Evolutionary conservation across 1,140 invertebrate genomes (phyloP).

Genomic region (Daktulosphaira vitifoliae): DNA sequence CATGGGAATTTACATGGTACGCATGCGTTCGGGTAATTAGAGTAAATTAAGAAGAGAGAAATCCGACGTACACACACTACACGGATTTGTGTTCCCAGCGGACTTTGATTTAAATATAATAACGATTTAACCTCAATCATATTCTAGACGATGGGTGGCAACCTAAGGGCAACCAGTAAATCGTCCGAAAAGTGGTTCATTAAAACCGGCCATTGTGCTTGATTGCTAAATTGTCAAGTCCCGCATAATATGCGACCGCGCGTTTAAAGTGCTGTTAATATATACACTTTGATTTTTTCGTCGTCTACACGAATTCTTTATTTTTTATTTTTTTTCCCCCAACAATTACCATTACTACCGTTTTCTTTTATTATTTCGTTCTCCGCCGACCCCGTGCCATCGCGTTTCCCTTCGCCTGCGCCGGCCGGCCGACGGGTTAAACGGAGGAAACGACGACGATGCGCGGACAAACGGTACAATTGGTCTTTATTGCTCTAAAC

Average conservation of each 20-base stretch:
- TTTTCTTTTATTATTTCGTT: slow-evolving; percentile 30
- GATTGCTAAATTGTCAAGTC: slow-evolving; percentile 33
- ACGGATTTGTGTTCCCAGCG: no score
- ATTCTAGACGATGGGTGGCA: background rate
- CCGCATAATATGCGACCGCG: background rate
- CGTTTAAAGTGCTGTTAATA: slow-evolving; percentile 31
- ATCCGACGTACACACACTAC: no score
- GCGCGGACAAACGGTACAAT: slow-evolving; percentile 20
- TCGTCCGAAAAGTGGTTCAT: slow-evolving; percentile 32
- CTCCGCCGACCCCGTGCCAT: no score
- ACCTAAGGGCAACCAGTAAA: slow-evolving; percentile 23
- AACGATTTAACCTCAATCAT: slow-evolving; percentile 28
- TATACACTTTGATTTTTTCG: slow-evolving; percentile 9
- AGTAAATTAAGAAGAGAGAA: no score
- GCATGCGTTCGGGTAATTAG: no score
- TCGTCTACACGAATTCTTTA: slow-evolving; percentile 29
- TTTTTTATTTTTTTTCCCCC: slow-evolving; percentile 24
- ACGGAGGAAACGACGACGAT: no score
- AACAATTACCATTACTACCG: slow-evolving; percentile 12
- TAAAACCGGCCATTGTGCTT: slow-evolving; percentile 21
- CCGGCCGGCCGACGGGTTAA: no score
- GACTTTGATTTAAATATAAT: slow-evolving; percentile 25
- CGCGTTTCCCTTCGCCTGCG: slow-evolving; percentile 3
- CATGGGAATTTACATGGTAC: no score
- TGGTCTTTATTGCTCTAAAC: slow-evolving; percentile 33